Evolutionary conservation across 2,797 vertebrate species (phyloP).

Genomic region (Prionace glauca): DNA sequence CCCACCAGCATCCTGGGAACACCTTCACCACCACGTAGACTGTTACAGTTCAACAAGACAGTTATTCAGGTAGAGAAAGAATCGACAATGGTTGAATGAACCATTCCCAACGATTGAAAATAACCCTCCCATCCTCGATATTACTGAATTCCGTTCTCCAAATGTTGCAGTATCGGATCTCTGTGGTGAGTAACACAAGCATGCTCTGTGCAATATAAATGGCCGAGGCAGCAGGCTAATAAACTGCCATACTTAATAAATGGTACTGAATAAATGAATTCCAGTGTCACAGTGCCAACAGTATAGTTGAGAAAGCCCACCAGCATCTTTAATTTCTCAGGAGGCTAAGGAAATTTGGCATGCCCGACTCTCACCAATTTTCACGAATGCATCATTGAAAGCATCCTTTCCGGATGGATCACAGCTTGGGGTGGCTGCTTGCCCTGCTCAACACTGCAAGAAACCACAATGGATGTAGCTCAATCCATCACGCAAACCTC

Average conservation of each 20-base stretch:
- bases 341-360: too few relatives aligned
- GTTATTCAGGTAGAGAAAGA: neutral
- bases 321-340: too few relatives aligned
- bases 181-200: neutral
- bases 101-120: neutral
- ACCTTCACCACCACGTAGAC: neutral
- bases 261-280: neutral
- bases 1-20: neutral
- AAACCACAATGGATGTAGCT: too few relatives aligned
- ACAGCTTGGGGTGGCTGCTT: too few relatives aligned
- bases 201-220: neutral
- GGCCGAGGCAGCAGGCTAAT: neutral
- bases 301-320: too few relatives aligned
- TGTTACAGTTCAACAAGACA: neutral
- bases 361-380: too few relatives aligned
- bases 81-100: neutral
- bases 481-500: too few relatives aligned
- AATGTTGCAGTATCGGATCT: neutral
- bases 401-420: too few relatives aligned
- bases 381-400: too few relatives aligned
- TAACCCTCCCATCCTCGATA: neutral
- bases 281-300: neutral
- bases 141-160: neutral
- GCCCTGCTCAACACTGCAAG: too few relatives aligned
- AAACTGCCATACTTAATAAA: neutral